These are phyloP conservation scores for Tarsius wallacei DNA, from an alignment of 2,797 vertebrate genomes.

Conservation along the genomic window DNA sequence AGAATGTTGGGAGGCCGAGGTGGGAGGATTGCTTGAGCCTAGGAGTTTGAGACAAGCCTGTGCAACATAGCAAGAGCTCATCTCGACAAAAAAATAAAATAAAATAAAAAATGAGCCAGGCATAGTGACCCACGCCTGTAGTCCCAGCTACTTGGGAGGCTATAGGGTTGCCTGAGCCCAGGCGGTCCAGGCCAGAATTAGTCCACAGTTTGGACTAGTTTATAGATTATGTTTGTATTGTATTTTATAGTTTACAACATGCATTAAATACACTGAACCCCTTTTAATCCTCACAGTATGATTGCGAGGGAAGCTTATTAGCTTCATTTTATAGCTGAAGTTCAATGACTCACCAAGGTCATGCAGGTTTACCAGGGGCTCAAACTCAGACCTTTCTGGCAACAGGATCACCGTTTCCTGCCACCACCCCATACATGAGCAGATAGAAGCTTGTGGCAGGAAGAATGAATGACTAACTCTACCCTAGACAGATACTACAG, in stretches of 20 bases:
- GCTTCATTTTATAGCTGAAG: constrained; percentile 35
- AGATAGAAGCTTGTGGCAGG: neutral
- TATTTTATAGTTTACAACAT: constrained; percentile 60
- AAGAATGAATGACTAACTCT: neutral
- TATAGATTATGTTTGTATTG: neutral
- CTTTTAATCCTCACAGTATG: constrained; percentile 20
- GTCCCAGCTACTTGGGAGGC: too few species aligned
- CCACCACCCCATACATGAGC: neutral
- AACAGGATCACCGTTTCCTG: neutral
- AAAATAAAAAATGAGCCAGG: too few species aligned
- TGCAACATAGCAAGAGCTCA: too few species aligned
- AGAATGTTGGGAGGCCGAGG: too few species aligned
- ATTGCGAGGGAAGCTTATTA: neutral
- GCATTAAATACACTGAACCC: constrained; percentile 21
- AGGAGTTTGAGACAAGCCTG: too few species aligned
- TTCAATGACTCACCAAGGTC: neutral
- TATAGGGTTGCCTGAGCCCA: neutral
- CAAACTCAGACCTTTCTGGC: neutral
- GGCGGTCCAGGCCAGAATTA: neutral
- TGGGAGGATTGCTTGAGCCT: too few species aligned
- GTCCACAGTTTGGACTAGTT: neutral
- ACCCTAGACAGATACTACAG: neutral
- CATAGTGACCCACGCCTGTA: too few species aligned
- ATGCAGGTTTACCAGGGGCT: neutral
- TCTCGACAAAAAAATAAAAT: too few species aligned